phyloP scores from a whole-genome alignment of 1,140 invertebrate species.

The Fopius arisanus region DNA sequence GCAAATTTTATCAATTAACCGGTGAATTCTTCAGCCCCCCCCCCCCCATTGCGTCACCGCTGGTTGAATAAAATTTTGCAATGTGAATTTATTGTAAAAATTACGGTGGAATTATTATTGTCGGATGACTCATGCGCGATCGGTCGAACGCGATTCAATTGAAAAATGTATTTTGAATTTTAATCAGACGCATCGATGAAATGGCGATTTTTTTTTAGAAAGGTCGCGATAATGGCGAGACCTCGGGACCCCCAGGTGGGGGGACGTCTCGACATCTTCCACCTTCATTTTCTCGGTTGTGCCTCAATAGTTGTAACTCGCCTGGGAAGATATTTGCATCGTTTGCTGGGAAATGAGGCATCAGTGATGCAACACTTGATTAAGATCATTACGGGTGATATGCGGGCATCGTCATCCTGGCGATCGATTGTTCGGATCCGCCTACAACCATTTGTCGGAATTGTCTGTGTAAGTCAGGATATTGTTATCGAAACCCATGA shows the following conservation, averaged over 20 bases:
- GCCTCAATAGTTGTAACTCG: slow-evolving; percentile 24
- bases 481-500: too few relatives aligned
- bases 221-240: slow-evolving; percentile 8
- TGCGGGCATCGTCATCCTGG: slow-evolving; percentile 34
- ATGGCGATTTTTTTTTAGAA: background rate
- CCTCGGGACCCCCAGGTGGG: background rate
- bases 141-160: background rate
- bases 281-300: background rate
- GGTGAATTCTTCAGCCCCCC: too few relatives aligned
- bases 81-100: too few relatives aligned
- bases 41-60: background rate
- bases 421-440: slow-evolving; percentile 30
- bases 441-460: slow-evolving; percentile 19
- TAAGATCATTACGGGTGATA: slow-evolving; percentile 39
- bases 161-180: slow-evolving; percentile 7
- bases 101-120: background rate
- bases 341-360: slow-evolving; percentile 7
- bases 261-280: background rate
- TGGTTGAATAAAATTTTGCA: background rate
- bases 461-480: background rate
- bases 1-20: background rate
- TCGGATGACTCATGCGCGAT: background rate
- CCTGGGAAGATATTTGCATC: slow-evolving; percentile 38
- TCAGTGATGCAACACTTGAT: slow-evolving; percentile 37
- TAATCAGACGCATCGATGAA: background rate